Percentiles rank a stretch among this genome's conserved stretches.
These are phyloP conservation scores for Antennarius maculatus DNA, from an alignment of 2,797 vertebrate genomes.

Conservation along the genomic window DNA sequence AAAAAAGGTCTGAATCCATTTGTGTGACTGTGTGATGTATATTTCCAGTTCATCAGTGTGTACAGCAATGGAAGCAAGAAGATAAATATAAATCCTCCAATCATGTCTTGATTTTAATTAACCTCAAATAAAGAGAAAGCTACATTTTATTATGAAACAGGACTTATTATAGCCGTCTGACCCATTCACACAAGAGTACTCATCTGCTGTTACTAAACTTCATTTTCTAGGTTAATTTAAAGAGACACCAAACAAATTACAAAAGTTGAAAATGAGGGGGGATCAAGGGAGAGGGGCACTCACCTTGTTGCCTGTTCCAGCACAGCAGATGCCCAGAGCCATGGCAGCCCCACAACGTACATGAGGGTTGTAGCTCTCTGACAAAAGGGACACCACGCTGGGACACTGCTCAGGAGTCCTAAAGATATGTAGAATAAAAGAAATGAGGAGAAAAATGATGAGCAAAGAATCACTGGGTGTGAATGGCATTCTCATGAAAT, in stretches of 20 bases:
- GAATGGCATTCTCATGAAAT: background rate
- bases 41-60: background rate
- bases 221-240: background rate
- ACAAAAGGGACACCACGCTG: conserved; percentile 96
- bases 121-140: background rate
- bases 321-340: conserved; percentile 99
- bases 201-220: background rate
- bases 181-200: background rate
- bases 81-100: background rate
- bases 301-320: conserved; percentile 98
- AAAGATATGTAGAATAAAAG: conserved; percentile 34
- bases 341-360: conserved; percentile 98
- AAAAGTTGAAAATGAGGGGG: background rate
- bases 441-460: background rate
- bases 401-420: conserved; percentile 99
- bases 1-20: background rate
- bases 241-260: background rate
- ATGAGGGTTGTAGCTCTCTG: conserved; percentile 98
- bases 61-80: background rate
- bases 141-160: background rate
- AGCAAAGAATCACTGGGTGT: background rate
- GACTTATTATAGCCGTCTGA: background rate
- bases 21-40: background rate
- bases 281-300: conserved; percentile 2
- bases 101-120: background rate